Percentiles rank a stretch among this genome's conserved stretches.
These are phyloP conservation scores for Cavia porcellus DNA, from an alignment of 2,113 vertebrate genomes.

Conservation along the genomic window DNA sequence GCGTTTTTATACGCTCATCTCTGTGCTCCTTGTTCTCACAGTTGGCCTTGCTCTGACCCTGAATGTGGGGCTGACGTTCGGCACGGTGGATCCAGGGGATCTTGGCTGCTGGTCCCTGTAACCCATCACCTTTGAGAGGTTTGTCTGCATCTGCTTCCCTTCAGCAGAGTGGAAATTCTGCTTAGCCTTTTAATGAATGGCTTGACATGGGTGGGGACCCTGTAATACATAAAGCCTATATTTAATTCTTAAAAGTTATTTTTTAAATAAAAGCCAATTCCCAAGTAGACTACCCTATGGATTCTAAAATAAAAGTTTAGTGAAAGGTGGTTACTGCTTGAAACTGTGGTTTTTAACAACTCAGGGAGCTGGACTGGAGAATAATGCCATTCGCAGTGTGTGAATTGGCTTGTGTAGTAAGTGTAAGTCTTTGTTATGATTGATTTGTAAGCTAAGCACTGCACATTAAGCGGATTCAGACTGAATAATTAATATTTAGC, in stretches of 20 bases:
- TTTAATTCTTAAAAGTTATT: constrained; percentile 15
- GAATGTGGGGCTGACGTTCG: background rate
- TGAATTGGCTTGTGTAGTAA: background rate
- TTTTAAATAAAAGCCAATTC: constrained; percentile 57
- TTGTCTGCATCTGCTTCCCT: background rate
- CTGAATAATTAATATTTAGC: constrained; percentile 36
- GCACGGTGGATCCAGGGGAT: background rate
- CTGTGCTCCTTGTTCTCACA: background rate
- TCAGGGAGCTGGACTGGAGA: background rate
- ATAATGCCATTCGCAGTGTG: background rate
- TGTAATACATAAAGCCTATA: background rate
- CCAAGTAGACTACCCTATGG: background rate
- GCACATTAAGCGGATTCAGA: background rate
- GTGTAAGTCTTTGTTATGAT: constrained; percentile 42
- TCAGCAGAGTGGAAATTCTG: background rate
- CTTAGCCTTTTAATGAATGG: constrained; percentile 46
- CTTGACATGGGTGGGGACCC: background rate
- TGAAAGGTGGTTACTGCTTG: background rate
- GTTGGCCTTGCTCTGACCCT: background rate
- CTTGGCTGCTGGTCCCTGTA: background rate
- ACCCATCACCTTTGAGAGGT: background rate
- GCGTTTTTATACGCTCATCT: background rate
- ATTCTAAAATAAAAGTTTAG: background rate
- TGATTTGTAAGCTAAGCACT: background rate
- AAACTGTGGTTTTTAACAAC: background rate